Percentiles rank a stretch among this genome's conserved stretches.
Conservation (phyloP, 2,113 vertebrate genomes). For the Mobula hypostoma region DNA sequence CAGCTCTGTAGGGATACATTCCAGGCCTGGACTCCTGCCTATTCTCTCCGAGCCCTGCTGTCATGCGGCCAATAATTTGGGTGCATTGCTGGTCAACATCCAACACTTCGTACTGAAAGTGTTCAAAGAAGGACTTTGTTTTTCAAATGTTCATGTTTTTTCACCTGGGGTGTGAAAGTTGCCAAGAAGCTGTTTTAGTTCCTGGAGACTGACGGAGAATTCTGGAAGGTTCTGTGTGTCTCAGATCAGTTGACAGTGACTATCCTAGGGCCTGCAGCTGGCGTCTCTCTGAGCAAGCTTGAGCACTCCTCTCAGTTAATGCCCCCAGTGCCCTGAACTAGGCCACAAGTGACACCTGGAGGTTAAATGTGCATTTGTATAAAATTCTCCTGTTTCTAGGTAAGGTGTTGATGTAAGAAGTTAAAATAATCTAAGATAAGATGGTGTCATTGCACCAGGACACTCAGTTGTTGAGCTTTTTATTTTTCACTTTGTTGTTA, state of each 20-base stretch:
- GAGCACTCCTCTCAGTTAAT: too few species aligned
- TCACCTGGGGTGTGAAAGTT: neutral
- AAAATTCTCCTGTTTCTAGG: neutral
- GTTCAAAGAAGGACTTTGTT: neutral
- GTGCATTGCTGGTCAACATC: neutral
- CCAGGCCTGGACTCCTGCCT: too few species aligned
- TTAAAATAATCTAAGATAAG: neutral
- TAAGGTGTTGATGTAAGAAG: neutral
- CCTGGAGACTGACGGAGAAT: neutral
- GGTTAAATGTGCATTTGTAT: neutral
- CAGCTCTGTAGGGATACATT: too few species aligned
- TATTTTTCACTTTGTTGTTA: neutral
- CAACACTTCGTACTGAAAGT: neutral
- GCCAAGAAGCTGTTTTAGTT: neutral
- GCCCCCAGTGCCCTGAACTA: too few species aligned
- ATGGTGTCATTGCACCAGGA: neutral
- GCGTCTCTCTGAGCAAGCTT: neutral
- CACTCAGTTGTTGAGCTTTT: neutral
- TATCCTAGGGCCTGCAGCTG: neutral
- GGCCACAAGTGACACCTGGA: neutral
- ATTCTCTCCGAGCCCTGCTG: too few species aligned
- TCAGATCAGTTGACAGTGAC: neutral
- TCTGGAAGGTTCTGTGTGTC: neutral
- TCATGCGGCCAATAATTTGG: too few species aligned
- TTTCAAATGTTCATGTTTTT: neutral